Conservation (phyloP, 2,113 vertebrate species). For the Chaetura pelagica region DNA sequence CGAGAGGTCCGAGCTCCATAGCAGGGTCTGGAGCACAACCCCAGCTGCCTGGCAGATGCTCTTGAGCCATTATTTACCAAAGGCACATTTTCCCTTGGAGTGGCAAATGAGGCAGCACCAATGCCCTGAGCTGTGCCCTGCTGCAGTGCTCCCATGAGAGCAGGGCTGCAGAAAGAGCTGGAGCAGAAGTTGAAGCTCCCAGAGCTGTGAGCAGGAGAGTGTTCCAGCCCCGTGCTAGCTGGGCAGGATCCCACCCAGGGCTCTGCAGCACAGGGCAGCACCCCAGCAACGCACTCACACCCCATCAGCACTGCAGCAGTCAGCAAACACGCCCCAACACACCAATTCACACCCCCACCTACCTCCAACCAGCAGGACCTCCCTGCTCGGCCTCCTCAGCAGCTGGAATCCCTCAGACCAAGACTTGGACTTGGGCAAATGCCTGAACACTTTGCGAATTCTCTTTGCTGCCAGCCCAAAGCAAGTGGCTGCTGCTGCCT, state of each 20-base stretch:
- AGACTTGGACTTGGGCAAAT: constrained; percentile 84
- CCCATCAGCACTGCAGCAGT: not conserved
- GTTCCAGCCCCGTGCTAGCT: not conserved
- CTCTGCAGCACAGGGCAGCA: not conserved
- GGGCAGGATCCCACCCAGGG: accelerated
- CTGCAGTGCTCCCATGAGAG: accelerated
- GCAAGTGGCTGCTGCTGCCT: constrained; percentile 75
- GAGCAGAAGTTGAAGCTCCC: not conserved
- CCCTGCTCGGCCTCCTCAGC: constrained; percentile 77
- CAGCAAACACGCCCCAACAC: accelerated
- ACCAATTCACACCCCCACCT: not conserved
- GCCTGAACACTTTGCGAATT: constrained; percentile 84
- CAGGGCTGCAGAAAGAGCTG: not conserved
- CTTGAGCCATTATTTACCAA: accelerated
- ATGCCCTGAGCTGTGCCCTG: not conserved
- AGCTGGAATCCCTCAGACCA: constrained; percentile 78
- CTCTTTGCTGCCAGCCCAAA: constrained; percentile 84
- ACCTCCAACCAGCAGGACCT: constrained; percentile 59
- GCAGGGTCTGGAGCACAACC: accelerated
- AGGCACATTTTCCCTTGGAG: accelerated
- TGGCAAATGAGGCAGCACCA: accelerated
- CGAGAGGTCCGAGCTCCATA: not conserved
- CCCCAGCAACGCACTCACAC: not conserved
- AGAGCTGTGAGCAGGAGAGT: not conserved
- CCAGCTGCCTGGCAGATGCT: not conserved